Conservation (phyloP, 2,113 vertebrate genomes). For the Hystrix brachyura region DNA sequence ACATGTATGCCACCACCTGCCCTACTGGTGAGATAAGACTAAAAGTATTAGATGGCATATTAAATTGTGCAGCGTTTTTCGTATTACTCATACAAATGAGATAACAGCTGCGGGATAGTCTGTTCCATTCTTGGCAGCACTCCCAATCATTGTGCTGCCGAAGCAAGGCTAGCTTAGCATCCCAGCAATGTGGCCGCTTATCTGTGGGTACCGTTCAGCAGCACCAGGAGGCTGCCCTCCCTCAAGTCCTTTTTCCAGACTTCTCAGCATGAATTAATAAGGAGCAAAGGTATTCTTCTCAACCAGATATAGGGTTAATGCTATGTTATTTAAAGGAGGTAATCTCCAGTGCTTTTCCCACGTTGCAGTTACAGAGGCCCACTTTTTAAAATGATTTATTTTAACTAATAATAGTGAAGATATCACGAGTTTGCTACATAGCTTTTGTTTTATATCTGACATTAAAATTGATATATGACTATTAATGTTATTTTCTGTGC, state of each 20-base stretch:
- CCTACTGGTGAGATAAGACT: constrained; percentile 67
- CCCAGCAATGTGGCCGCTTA: neutral
- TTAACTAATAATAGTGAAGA: neutral
- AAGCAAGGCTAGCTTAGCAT: constrained; percentile 11
- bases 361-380: neutral
- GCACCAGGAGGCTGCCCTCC: neutral
- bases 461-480: neutral
- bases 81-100: constrained; percentile 80
- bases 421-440: neutral
- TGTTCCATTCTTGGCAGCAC: constrained; percentile 69
- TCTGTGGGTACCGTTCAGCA: neutral
- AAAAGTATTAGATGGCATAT: constrained; percentile 77
- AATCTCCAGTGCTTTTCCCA: neutral
- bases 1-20: constrained; percentile 65
- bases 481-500: constrained; percentile 44
- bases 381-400: neutral
- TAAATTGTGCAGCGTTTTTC: constrained; percentile 76
- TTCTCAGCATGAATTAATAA: constrained; percentile 44
- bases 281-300: constrained; percentile 23
- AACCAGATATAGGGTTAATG: constrained; percentile 38
- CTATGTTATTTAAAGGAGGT: neutral
- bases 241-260: neutral
- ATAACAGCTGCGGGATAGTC: constrained; percentile 73
- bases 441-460: constrained; percentile 6
- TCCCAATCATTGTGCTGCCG: constrained; percentile 54